A percentile compares a stretch with the other conserved stretches of the same genome.
phyloP scores from a whole-genome alignment of 2,797 vertebrate species.

The Gallirallus australis region DNA sequence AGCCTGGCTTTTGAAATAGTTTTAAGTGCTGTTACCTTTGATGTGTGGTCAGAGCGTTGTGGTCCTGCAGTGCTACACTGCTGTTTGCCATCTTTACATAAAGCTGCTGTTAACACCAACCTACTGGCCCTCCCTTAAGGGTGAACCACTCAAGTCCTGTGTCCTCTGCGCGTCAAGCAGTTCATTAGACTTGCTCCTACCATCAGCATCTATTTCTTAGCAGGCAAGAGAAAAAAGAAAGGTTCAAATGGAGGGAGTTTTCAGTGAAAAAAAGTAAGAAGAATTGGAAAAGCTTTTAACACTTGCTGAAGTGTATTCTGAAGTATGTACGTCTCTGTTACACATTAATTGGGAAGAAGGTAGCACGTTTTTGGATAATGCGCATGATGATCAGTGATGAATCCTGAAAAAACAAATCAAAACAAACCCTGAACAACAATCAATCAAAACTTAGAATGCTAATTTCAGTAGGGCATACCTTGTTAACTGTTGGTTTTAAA shows the following conservation, averaged over 20 bases:
- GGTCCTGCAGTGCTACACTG: not conserved
- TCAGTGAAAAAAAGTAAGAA: not conserved
- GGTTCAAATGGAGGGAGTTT: not conserved
- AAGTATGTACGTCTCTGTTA: not conserved
- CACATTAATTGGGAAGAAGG: not conserved
- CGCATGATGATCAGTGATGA: rapidly evolving
- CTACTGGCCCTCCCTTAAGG: too few relatives aligned
- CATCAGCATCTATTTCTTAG: not conserved
- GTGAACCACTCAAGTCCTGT: not conserved
- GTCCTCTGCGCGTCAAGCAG: rapidly evolving
- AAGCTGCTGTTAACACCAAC: not conserved
- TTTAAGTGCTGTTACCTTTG: not conserved
- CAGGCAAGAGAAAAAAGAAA: not conserved
- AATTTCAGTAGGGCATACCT: not conserved
- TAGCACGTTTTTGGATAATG: not conserved
- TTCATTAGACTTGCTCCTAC: rapidly evolving
- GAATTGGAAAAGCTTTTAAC: not conserved
- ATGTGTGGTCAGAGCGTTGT: not conserved
- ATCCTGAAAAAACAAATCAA: not conserved
- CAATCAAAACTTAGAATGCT: not conserved
- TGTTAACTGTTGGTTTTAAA: not conserved
- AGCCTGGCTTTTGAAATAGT: not conserved
- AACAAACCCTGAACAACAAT: not conserved
- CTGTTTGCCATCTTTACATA: not conserved
- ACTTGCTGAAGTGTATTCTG: not conserved